Percentiles rank a stretch among this genome's conserved stretches.
Conservation (phyloP, 2,797 vertebrate species). For the Ataeniobius toweri region DNA sequence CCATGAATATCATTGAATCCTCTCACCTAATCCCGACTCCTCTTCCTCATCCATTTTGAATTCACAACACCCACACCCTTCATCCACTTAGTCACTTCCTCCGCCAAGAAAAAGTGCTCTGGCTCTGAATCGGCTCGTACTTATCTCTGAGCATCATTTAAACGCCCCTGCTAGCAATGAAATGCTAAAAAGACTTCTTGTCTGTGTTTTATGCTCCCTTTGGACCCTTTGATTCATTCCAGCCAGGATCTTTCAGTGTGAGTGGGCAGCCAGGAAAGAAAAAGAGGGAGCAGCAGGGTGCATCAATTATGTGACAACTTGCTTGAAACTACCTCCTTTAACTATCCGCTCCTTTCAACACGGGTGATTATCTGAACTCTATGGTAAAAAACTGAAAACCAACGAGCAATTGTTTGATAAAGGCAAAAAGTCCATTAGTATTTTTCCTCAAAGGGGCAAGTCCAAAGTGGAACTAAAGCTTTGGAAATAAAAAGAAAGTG, state of each 20-base stretch:
- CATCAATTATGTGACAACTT: conserved; percentile 77
- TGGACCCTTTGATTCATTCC: conserved; percentile 66
- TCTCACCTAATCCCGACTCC: conserved; percentile 15
- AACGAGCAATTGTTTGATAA: conserved; percentile 60
- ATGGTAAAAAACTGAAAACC: conserved; percentile 31
- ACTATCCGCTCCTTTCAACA: conserved; percentile 63
- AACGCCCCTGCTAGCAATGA: conserved; percentile 35
- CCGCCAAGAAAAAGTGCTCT: conserved; percentile 42
- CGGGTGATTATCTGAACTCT: conserved; percentile 65
- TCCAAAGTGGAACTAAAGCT: conserved; percentile 46
- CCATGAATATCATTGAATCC: conserved; percentile 39
- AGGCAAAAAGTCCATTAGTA: conserved; percentile 57
- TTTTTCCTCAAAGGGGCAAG: conserved; percentile 36
- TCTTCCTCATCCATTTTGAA: conserved; percentile 14
- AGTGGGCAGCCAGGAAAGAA: conserved; percentile 64
- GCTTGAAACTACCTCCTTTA: conserved; percentile 58
- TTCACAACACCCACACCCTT: conserved; percentile 52
- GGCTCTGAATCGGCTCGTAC: conserved; percentile 34
- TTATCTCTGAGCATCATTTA: conserved; percentile 44
- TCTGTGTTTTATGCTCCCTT: conserved; percentile 46
- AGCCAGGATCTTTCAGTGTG: conserved; percentile 58
- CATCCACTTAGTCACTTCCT: conserved; percentile 54
- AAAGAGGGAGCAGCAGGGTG: conserved; percentile 65
- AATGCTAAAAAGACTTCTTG: conserved; percentile 46
- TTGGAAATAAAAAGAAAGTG: conserved; percentile 38